Base-by-base conservation (phyloP, 2,888 invertebrate genomes). In the Phorcus lineatus region DNA sequence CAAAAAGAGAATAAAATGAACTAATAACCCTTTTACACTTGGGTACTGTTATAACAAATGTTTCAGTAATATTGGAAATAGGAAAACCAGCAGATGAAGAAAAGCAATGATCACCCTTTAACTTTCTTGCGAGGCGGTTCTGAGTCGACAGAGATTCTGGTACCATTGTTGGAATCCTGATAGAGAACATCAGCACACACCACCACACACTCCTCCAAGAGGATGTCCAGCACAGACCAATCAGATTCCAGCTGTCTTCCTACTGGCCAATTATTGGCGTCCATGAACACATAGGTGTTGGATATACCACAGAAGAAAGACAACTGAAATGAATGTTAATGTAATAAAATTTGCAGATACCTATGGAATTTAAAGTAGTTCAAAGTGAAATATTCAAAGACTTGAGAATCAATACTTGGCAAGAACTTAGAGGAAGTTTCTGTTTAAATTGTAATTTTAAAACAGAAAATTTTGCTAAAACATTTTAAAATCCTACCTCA, bases 251-350 rank as follows among this genome's bases (percentile, higher is more conserved):
- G 91, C 19, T 84, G 81, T 6, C 77, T 55, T 78, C 87, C 88
- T 62, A 92, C 87, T 75, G 92, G 92, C 92, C 92, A 92, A 16
- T 86, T 87, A 81, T 92, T 91, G 28, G 86, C 84, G 78, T 92
- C 92, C 16, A 91, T 66, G 77, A 91, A 90, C 82, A 81, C 83
- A 81, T 82, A 82, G 0, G 52, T 75, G 66, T 82, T 82, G 53
- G 74, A 19, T n/a, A 79, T 78, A 24, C 80, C 83, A 70, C 52
- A 55, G 40, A 84, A 81, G 52, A 83, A 82, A 2, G 82, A 53
- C 3, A 86, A 36, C 84, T 86, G 78, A 36, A 77, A 74, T 47
- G 47, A 47, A 47, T 47, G 36, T 47, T 13, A 13, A 13, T 47
- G 6, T 1, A 13, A 11, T 47, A 1, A 47, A 47, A 36, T 36